phyloP scores from a whole-genome alignment of 2,113 vertebrate genomes.

The Castor canadensis region DNA sequence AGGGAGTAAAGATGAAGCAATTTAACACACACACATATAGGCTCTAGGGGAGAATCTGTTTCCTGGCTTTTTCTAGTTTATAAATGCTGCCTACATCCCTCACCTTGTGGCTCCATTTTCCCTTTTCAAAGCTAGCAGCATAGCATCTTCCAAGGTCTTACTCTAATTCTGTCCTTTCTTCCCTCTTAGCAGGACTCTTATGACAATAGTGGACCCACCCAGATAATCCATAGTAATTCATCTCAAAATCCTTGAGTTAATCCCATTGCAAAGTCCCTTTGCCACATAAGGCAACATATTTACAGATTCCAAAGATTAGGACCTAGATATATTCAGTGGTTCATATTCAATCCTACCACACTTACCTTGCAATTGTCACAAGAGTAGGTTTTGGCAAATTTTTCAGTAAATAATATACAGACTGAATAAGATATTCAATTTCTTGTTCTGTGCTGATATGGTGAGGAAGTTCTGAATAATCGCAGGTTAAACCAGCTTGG shows the following conservation, averaged over 20 bases:
- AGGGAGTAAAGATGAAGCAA: not conserved
- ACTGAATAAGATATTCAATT: slow-evolving; percentile 88
- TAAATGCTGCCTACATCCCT: not conserved
- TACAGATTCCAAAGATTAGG: not conserved
- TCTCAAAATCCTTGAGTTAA: not conserved
- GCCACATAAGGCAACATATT: not conserved
- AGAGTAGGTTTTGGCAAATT: slow-evolving; percentile 91
- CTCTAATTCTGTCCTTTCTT: not conserved
- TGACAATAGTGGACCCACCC: not conserved
- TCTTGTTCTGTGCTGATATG: slow-evolving; percentile 93
- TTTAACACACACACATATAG: no score
- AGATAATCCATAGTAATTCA: not conserved
- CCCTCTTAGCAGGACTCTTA: not conserved
- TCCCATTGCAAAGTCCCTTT: not conserved
- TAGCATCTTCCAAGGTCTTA: not conserved
- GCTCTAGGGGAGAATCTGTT: not conserved
- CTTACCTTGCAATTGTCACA: slow-evolving; percentile 94
- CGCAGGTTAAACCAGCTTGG: slow-evolving; percentile 96
- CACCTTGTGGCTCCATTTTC: not conserved
- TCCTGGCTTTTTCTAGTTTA: not conserved
- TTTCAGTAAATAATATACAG: slow-evolving; percentile 85
- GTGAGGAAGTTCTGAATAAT: slow-evolving; percentile 95
- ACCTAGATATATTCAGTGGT: not conserved
- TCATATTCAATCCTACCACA: not conserved
- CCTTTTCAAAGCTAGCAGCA: not conserved